Percentiles rank a stretch among this genome's conserved stretches.
Evolutionary conservation across 2,888 invertebrate genomes (phyloP).

Genomic region (Tanypteryx hageni): DNA sequence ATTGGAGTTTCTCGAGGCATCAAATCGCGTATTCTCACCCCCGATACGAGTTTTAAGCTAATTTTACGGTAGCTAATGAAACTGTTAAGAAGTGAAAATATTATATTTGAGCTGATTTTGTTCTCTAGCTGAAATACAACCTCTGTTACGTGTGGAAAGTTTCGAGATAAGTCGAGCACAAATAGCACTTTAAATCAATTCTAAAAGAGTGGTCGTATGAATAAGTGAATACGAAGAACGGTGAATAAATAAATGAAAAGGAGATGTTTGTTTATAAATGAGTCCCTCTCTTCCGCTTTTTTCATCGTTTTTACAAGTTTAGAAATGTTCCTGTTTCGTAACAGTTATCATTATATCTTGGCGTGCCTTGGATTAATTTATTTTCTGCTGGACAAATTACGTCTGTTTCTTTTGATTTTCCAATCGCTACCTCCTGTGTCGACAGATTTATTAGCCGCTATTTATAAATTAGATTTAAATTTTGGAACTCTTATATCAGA

Average conservation of each 20-base stretch:
- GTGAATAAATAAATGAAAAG: not conserved
- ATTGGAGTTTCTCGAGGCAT: too few relatives aligned
- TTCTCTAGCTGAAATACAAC: too few relatives aligned
- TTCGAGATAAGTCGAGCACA: too few relatives aligned
- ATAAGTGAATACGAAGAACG: not conserved
- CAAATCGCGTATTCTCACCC: too few relatives aligned
- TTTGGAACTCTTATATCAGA: not conserved
- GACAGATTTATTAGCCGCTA: not conserved
- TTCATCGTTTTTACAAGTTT: not conserved
- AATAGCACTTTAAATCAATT: too few relatives aligned
- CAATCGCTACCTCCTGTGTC: slow-evolving; percentile 8
- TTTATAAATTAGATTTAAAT: not conserved
- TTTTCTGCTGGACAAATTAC: slow-evolving; percentile 6
- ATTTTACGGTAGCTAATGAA: too few relatives aligned
- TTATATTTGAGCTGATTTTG: too few relatives aligned
- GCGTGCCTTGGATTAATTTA: slow-evolving; percentile 19
- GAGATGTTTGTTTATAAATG: not conserved
- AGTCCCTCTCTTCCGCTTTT: too few relatives aligned
- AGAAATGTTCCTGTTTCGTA: not conserved
- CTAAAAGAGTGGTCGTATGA: too few relatives aligned
- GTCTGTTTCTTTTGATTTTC: not conserved
- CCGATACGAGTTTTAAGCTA: too few relatives aligned
- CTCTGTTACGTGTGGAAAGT: too few relatives aligned
- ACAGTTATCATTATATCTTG: not conserved
- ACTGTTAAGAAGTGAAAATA: too few relatives aligned